A percentile compares a stretch with the other conserved stretches of the same genome.
These are phyloP conservation scores for Phalera bucephala DNA, from an alignment of 2,888 invertebrate species.

Conservation along the genomic window DNA sequence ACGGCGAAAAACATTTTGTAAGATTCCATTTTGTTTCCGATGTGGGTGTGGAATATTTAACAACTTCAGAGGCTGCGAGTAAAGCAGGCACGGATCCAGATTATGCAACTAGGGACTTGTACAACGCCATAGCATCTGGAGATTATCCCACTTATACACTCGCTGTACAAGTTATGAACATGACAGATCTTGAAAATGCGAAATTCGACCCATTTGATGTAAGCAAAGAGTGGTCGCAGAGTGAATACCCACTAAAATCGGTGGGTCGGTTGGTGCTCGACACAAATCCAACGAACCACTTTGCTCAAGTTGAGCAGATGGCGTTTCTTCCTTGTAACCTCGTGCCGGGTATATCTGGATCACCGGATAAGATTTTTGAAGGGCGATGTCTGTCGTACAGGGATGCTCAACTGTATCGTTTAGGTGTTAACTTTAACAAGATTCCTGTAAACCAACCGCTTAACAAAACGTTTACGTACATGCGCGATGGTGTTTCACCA, in stretches of 20 bases:
- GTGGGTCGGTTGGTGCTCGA: constrained; percentile 92
- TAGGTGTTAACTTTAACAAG: constrained; percentile 94
- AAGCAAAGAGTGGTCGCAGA: constrained; percentile 91
- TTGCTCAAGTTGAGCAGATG: constrained; percentile 94
- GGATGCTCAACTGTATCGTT: constrained; percentile 91
- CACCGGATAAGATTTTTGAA: constrained; percentile 94
- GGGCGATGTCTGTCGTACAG: constrained; percentile 92
- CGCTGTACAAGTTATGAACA: constrained; percentile 91
- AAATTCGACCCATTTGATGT: constrained; percentile 94
- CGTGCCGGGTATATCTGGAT: constrained; percentile 94
- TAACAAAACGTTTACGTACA: constrained; percentile 10
- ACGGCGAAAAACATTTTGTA: constrained; percentile 87
- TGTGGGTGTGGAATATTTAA: constrained; percentile 91
- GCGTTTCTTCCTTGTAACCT: constrained; percentile 94
- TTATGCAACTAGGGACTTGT: constrained; percentile 91
- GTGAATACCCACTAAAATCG: constrained; percentile 90
- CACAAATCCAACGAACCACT: constrained; percentile 93
- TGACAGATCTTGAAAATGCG: constrained; percentile 88
- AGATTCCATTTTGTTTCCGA: constrained; percentile 95
- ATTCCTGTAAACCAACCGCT: constrained; percentile 97
- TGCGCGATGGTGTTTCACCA: background rate
- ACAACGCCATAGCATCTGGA: constrained; percentile 89
- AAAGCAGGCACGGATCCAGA: constrained; percentile 91
- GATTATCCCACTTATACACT: constrained; percentile 89
- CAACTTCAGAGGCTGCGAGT: constrained; percentile 85